Evolutionary conservation across 1,140 invertebrate species (phyloP), one percentile per base, ranked within the genome.

Genomic region (Saccostrea cuccullata): DNA sequence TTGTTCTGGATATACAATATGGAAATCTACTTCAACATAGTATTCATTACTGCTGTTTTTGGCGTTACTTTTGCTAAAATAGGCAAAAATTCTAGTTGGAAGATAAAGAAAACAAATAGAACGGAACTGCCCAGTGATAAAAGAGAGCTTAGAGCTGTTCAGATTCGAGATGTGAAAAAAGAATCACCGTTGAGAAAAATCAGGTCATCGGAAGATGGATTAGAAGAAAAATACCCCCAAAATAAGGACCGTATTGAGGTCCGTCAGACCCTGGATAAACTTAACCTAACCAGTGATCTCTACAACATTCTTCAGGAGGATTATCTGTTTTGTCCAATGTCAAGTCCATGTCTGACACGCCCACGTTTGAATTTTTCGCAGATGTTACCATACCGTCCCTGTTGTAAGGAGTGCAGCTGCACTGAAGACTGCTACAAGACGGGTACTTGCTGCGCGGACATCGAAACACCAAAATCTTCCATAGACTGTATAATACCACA

Each of bases 281-380:
- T 36, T 11, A 77, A 77, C 15, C 70, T 77, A 40, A 84, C 40
- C 36, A 20, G 13, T 17, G 40, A 6, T 23, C 47, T 84, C 20
- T 55, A 84, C 47, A 55, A 20, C 0, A 84, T 55, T 56, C 40
- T 84, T 17, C 82, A 84, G 30, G 8, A n/a, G 0, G 82, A 84
- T 40, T 40, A 23, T 23, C 55, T 84, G 47, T 84, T 55, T 36
- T 84, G 82, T 36, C 82, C 82, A 5, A 55, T n/a, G 15, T 84
- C 40, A 12, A 26, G 3, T 15, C 8, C 55, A 5, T 84, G 82
- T 55, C 6, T 36, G 30, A 11, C 30, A 36, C 23, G 2, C 5
- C 70, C 70, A 15, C 70, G 70, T 26, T 26, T 77, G 23, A 23
- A 30, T 12, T 77, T 30, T 30, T 55, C 40, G 9, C 12, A 84